Conservation (phyloP, 2,888 invertebrate genomes). For the Heliothis peltigera region DNA sequence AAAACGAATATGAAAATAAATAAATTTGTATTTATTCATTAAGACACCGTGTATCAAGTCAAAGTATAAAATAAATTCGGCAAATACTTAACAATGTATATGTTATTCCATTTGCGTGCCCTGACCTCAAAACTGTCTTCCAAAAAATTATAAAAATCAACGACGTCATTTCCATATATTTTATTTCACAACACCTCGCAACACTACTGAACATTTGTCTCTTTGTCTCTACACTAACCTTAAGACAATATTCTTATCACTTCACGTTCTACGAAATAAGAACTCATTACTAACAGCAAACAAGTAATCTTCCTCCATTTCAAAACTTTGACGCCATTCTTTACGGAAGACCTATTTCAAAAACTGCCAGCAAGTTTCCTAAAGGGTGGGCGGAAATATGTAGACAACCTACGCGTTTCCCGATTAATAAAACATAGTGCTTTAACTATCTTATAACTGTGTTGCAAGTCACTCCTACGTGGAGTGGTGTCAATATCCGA, state of each 20-base stretch:
- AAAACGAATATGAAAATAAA: too few relatives aligned
- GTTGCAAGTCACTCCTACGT: slow-evolving; percentile 61
- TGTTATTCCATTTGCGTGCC: too few relatives aligned
- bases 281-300: slow-evolving; percentile 23
- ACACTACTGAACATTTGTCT: not conserved
- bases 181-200: not conserved
- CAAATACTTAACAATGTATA: too few relatives aligned
- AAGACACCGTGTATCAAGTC: too few relatives aligned
- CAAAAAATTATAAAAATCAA: not conserved
- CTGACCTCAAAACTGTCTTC: not conserved
- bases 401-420: slow-evolving; percentile 68
- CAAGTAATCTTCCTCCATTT: slow-evolving; percentile 27
- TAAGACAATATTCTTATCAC: slow-evolving; percentile 41
- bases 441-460: slow-evolving; percentile 48
- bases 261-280: slow-evolving; percentile 19
- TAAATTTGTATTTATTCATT: too few relatives aligned
- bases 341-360: slow-evolving; percentile 24
- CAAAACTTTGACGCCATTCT: slow-evolving; percentile 10
- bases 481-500: slow-evolving; percentile 57
- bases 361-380: slow-evolving; percentile 41
- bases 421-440: slow-evolving; percentile 57
- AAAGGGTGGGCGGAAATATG: slow-evolving; percentile 62
- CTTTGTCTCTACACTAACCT: slow-evolving; percentile 8
- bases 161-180: not conserved
- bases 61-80: too few relatives aligned